Conservation (phyloP, 30 jellyfish, hydroid and myxozoan species). For the Cassiopea andromeda region DNA sequence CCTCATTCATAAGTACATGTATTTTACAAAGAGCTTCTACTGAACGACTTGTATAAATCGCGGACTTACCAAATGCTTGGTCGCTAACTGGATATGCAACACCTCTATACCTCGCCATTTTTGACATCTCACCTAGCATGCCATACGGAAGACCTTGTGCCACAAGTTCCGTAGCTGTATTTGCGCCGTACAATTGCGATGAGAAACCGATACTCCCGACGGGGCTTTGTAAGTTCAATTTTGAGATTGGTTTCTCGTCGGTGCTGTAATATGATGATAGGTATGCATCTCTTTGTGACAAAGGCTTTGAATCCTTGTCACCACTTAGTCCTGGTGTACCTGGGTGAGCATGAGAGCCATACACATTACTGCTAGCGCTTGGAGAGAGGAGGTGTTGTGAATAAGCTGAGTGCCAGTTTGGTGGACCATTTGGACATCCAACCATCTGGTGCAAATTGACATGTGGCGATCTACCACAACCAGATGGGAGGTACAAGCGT, state of each 20-base stretch:
- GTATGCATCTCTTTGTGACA: conserved; percentile 62
- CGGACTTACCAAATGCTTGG: conserved; percentile 70
- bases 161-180: conserved; percentile 44
- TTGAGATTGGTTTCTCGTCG: conserved; percentile 68
- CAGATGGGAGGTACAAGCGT: conserved; percentile 77
- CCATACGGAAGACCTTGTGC: conserved; percentile 66
- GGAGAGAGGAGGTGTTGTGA: conserved; percentile 72
- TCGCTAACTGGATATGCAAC: conserved; percentile 70
- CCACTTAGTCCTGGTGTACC: conserved; percentile 41
- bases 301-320: conserved; percentile 61
- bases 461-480: conserved; percentile 81
- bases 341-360: conserved; percentile 62
- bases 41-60: not conserved
- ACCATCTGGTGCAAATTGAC: conserved; percentile 73
- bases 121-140: conserved; percentile 75
- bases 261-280: conserved; percentile 51
- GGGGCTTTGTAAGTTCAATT: conserved; percentile 59
- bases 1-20: not conserved
- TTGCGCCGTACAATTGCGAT: conserved; percentile 65
- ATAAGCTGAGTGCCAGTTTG: conserved; percentile 68
- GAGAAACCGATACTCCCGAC: conserved; percentile 64
- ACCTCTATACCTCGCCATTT: conserved; percentile 72
- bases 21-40: not conserved
- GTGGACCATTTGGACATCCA: conserved; percentile 74
- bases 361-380: conserved; percentile 45